Evolutionary conservation across 2,797 vertebrate species (phyloP).

Genomic region (Pteronotus mesoamericanus): DNA sequence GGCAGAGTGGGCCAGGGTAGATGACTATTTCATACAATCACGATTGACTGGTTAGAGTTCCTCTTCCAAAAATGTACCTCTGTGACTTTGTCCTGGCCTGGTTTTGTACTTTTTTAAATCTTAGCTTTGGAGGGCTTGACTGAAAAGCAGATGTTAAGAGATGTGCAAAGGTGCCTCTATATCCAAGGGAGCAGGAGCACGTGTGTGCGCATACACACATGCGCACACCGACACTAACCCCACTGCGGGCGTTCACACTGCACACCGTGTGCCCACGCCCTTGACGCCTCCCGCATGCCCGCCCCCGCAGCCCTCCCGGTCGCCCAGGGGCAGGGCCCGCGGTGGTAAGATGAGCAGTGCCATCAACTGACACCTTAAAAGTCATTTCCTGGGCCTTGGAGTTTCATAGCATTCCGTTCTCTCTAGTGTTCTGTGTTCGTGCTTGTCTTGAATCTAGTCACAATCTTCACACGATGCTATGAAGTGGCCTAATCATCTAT

Average conservation of each 20-base stretch:
- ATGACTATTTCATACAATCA: background rate
- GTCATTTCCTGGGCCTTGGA: background rate
- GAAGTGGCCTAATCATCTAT: background rate
- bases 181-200: background rate
- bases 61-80: background rate
- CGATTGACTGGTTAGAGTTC: background rate
- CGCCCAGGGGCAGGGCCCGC: background rate
- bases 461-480: background rate
- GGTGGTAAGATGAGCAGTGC: background rate
- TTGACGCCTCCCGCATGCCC: background rate
- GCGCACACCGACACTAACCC: too few species aligned
- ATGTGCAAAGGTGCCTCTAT: background rate
- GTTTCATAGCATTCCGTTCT: fast-evolving
- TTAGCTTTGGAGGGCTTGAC: background rate
- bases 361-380: background rate
- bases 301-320: too few species aligned
- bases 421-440: too few species aligned
- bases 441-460: background rate
- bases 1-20: fast-evolving
- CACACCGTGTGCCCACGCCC: too few species aligned
- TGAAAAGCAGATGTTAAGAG: background rate
- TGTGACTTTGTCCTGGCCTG: background rate
- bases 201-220: fast-evolving
- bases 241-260: fast-evolving
- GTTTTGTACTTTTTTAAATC: background rate